Evolutionary conservation across 1,140 invertebrate species (phyloP).

Genomic region (Formica selysi): DNA sequence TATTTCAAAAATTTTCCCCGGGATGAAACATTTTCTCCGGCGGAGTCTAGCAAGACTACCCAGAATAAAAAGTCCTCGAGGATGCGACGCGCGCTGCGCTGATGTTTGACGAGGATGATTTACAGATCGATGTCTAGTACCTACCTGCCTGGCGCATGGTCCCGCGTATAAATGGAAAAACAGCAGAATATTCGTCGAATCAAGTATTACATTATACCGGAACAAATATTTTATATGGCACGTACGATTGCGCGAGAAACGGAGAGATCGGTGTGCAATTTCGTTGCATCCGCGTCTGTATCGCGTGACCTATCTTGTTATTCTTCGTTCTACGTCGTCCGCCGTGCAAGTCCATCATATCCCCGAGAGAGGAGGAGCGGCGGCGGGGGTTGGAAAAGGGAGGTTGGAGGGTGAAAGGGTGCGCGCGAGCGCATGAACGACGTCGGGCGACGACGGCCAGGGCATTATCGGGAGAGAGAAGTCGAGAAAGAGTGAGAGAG

Average conservation of each 20-base stretch:
- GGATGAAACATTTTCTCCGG: background rate
- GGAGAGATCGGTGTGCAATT: slow-evolving; percentile 65
- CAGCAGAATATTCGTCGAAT: slow-evolving; percentile 59
- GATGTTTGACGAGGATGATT: slow-evolving; percentile 30
- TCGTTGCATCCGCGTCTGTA: slow-evolving; percentile 72
- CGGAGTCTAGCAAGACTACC: background rate
- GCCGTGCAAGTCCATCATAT: slow-evolving; percentile 67
- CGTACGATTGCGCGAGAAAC: slow-evolving; percentile 56
- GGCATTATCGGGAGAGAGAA: slow-evolving; percentile 34
- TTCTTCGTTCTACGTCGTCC: slow-evolving; percentile 70
- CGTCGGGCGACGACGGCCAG: slow-evolving; percentile 31
- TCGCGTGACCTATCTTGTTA: slow-evolving; percentile 74
- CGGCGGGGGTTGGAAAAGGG: background rate
- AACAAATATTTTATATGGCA: slow-evolving; percentile 71
- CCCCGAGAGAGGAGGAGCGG: slow-evolving; percentile 35
- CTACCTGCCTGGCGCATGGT: slow-evolving; percentile 40
- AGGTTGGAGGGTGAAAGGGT: slow-evolving; percentile 35
- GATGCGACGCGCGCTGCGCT: slow-evolving; percentile 25
- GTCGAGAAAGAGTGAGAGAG: slow-evolving; percentile 56
- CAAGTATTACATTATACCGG: slow-evolving; percentile 71
- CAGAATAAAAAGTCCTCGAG: background rate
- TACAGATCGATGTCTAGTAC: slow-evolving; percentile 26
- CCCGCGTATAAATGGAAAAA: slow-evolving; percentile 62
- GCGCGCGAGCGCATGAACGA: slow-evolving; percentile 58
- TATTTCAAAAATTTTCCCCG: slow-evolving; percentile 33